phyloP scores from a whole-genome alignment of 2,113 vertebrate species.

The Cephalopholis sonnerati region DNA sequence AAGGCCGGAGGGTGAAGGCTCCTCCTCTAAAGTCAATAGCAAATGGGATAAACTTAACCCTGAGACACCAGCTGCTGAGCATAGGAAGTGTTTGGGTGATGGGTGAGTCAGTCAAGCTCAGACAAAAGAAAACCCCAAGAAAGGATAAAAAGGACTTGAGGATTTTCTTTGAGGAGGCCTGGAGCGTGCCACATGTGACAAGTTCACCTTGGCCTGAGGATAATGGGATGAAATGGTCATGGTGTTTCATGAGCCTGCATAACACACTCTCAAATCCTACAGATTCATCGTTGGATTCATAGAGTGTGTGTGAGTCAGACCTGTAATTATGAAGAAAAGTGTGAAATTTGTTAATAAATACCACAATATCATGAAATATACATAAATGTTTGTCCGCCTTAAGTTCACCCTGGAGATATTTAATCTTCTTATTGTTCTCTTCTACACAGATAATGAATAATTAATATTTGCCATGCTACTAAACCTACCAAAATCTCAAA shows the following conservation, averaged over 20 bases:
- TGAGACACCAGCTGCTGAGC: constrained; percentile 46
- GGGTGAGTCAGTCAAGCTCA: constrained; percentile 46
- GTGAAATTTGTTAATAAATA: constrained; percentile 19
- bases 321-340: constrained; percentile 11
- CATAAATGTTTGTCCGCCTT: constrained; percentile 24
- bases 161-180: constrained; percentile 47
- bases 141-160: constrained; percentile 46
- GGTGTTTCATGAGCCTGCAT: constrained; percentile 30
- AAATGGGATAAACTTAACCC: constrained; percentile 67
- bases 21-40: constrained; percentile 54
- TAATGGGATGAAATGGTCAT: constrained; percentile 78
- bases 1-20: constrained; percentile 21
- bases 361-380: constrained; percentile 9
- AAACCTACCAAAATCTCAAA: constrained; percentile 55
- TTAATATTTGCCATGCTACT: constrained; percentile 59
- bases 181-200: constrained; percentile 52
- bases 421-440: constrained; percentile 68
- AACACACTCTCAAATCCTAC: constrained; percentile 54
- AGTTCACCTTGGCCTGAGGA: constrained; percentile 69
- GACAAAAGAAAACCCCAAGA: constrained; percentile 57
- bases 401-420: constrained; percentile 53
- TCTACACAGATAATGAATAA: constrained; percentile 67
- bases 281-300: constrained; percentile 30
- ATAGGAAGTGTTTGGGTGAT: constrained; percentile 47
- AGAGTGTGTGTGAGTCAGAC: background rate